These are phyloP conservation scores for Druceiella hillmani DNA, from an alignment of 2,888 invertebrate species.

Conservation along the genomic window DNA sequence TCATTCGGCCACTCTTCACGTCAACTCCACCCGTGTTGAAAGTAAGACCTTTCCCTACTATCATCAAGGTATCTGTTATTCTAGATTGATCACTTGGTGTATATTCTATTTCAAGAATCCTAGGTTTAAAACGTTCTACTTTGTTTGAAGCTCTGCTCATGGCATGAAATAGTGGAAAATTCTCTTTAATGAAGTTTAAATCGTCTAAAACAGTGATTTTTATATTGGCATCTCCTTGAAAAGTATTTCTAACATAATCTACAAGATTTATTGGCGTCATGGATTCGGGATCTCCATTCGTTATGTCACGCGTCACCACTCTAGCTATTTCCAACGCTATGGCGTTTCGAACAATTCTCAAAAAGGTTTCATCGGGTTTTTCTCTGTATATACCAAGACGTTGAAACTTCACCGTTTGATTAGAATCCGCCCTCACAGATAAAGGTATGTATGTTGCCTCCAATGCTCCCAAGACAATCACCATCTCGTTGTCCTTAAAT, in stretches of 20 bases:
- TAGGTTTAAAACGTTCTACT: conserved; percentile 59
- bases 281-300: conserved; percentile 82
- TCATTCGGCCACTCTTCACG: conserved; percentile 69
- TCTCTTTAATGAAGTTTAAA: conserved; percentile 52
- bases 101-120: conserved; percentile 59
- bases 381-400: conserved; percentile 59
- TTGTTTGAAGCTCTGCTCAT: conserved; percentile 70
- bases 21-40: conserved; percentile 77
- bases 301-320: conserved; percentile 45
- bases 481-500: conserved; percentile 72
- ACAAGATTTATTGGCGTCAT: conserved; percentile 79
- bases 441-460: conserved; percentile 83
- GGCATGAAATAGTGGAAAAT: conserved; percentile 75
- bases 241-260: conserved; percentile 64
- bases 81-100: conserved; percentile 43
- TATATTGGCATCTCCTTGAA: conserved; percentile 55
- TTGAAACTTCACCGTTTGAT: conserved; percentile 53
- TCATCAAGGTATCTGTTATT: conserved; percentile 63
- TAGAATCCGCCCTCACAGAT: conserved; percentile 58
- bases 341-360: conserved; percentile 55
- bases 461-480: conserved; percentile 78
- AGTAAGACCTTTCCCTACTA: conserved; percentile 87
- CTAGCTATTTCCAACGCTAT: conserved; percentile 63
- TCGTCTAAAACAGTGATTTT: conserved; percentile 60
- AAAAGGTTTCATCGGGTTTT: conserved; percentile 46